phyloP scores from a whole-genome alignment of 2,888 invertebrate species.

The Syrphus vitripennis region DNA sequence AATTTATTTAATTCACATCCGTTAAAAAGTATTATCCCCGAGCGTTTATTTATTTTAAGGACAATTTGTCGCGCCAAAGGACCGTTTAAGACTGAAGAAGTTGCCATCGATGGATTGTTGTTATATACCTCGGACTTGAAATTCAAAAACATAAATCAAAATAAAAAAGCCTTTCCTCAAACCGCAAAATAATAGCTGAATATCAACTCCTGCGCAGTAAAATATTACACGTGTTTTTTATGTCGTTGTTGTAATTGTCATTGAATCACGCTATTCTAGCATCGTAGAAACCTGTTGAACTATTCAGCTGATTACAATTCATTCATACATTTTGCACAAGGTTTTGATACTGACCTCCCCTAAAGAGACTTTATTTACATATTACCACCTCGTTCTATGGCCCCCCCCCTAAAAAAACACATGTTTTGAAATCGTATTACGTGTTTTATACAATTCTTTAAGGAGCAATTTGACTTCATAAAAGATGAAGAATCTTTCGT shows the following conservation, averaged over 20 bases:
- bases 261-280: neutral
- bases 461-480: neutral
- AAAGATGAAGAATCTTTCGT: neutral
- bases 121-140: neutral
- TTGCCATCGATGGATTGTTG: slow-evolving; percentile 15
- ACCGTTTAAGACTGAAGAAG: slow-evolving; percentile 45
- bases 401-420: neutral
- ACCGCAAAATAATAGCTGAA: slow-evolving; percentile 31
- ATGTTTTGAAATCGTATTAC: neutral
- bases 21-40: neutral
- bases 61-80: slow-evolving; percentile 57
- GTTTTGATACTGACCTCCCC: slow-evolving; percentile 20
- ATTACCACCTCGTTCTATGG: neutral
- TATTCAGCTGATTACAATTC: slow-evolving; percentile 30
- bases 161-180: neutral
- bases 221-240: neutral
- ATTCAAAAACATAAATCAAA: slow-evolving; percentile 30
- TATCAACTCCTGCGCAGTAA: slow-evolving; percentile 68
- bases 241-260: neutral
- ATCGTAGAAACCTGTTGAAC: slow-evolving; percentile 39
- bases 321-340: slow-evolving; percentile 14
- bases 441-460: neutral
- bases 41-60: neutral
- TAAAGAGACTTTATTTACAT: neutral
- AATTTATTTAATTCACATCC: neutral